Evolutionary conservation across 2,113 vertebrate species (phyloP), one percentile per base, ranked within the genome.

Genomic region (Dasyprocta punctata): DNA sequence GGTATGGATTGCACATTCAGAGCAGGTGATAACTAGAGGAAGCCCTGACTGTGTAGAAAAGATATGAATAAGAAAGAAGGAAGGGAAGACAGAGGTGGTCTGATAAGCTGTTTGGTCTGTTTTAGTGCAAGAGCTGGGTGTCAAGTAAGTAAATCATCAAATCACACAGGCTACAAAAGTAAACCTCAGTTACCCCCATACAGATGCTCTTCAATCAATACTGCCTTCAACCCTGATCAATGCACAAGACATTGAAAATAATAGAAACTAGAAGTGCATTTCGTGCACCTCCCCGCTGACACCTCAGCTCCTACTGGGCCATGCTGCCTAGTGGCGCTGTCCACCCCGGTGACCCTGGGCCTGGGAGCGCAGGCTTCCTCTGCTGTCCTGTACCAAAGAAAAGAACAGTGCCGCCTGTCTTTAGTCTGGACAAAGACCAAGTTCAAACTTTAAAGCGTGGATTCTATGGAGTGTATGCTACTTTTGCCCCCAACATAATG

Each of bases 111-210:
- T 60, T 77, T 87, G 28, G 17, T 19, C 86, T 71, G 44, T 86
- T 69, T 92, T 44, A 82, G 86, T 86, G 9, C 10, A 84, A 73
- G 1, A 1, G 19, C 47, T 90, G 90, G 86, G 36, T 10, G 58
- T n/a, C 36, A 95, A 49, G 71, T 88, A 89, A 94, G 73, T 71
- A 56, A 38, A 78, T 19, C 41, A 33, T 75, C 60, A 95, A 60
- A 30, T 80, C 81, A 84, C 71, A 92, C 5, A 90, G 24, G 30
- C 47, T 90, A 77, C 56, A 63, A 92, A 89, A n/a, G 7, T 83
- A 83, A 56, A 16, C 24, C 14, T 28, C 49, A 49, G 30, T 73
- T 61, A 63, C 52, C 33, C 90, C 78, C 60, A 65, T 26, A 47
- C 47, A 52, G 75, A 33, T 33, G 44, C 16, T 52, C 47, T 41